Base-by-base conservation (phyloP, 1,140 invertebrate genomes). In the Lucilia cuprina region DNA sequence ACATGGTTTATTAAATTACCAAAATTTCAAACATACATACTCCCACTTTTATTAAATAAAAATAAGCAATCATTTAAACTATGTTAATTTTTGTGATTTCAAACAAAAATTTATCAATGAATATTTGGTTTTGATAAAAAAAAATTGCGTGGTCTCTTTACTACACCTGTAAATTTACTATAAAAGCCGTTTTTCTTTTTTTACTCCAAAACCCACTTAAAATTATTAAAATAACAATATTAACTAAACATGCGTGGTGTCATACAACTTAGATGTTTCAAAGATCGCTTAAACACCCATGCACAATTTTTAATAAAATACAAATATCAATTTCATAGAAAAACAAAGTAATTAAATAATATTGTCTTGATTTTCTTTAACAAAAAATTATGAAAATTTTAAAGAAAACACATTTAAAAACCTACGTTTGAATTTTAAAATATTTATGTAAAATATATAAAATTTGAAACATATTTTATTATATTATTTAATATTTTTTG, bases 131-230 rank as follows among this genome's bases (percentile, higher is more conserved):
- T 30, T 30, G 25, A n/a, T n/a, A 21, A 21, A 25, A 17, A 25
- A 70, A 70, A 70, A 70, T 21, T 70, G 65, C 65, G 65, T 70
- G 65, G 65, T 70, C n/a, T 60, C 14, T 70, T 70, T 70, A 70
- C 65, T 70, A 70, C 65, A 70, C 65, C 19, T 70, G 19, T 21
- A 70, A 65, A 25, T 70, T 21, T 70, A 21, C 9, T 70, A 70
- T 21, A 70, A 70, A 25, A 25, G 19, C 19, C 65, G 19, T 70
- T 70, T 60, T 17, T 17, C 25, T 70, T 70, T 17, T 17, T 70
- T 70, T 70, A 30, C 25, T 12, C 10, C 65, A 19, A 21, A 70
- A 70, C 65, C 65, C 65, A 21, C 65, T 21, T 70, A 21, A 19
- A 25, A 25, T 70, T 19, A 55, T 17, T 13, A 55, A 14, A 55